Conservation (phyloP, 2,888 invertebrate genomes). For the Camptogramma bilineatum region DNA sequence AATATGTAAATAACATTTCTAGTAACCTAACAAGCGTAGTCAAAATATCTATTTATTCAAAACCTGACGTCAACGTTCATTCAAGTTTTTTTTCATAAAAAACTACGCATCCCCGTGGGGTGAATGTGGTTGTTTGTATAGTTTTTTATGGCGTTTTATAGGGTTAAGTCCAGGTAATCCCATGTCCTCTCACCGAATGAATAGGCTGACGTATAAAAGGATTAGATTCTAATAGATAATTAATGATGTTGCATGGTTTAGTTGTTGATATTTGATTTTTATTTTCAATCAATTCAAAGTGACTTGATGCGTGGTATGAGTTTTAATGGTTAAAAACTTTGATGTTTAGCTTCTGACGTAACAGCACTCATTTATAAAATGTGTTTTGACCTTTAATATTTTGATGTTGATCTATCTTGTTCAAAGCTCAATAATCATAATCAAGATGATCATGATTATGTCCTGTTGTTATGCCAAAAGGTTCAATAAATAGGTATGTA, state of each 20-base stretch:
- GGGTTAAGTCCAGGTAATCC: constrained; percentile 81
- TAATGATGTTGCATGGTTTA: constrained; percentile 74
- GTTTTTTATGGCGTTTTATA: constrained; percentile 68
- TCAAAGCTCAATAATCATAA: too few relatives aligned
- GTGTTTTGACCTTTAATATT: too few relatives aligned
- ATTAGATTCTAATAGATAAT: constrained; percentile 83
- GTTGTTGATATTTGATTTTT: constrained; percentile 51
- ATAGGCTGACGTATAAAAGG: constrained; percentile 82
- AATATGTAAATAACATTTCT: neutral
- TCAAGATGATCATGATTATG: too few relatives aligned
- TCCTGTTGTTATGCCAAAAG: too few relatives aligned
- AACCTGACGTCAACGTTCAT: constrained; percentile 39
- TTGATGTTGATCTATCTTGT: too few relatives aligned
- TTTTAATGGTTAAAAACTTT: neutral
- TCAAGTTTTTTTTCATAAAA: constrained; percentile 55
- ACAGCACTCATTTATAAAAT: neutral
- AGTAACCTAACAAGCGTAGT: constrained; percentile 9
- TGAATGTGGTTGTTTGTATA: constrained; percentile 72
- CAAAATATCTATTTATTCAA: constrained; percentile 13
- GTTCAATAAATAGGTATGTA: too few relatives aligned
- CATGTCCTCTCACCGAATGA: constrained; percentile 72
- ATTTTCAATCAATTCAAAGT: constrained; percentile 4
- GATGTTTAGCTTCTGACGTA: neutral
- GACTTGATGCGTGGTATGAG: constrained; percentile 22
- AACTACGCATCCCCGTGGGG: constrained; percentile 64